Conservation (phyloP, 1,140 invertebrate species). For the Caenorhabditis remanei region DNA sequence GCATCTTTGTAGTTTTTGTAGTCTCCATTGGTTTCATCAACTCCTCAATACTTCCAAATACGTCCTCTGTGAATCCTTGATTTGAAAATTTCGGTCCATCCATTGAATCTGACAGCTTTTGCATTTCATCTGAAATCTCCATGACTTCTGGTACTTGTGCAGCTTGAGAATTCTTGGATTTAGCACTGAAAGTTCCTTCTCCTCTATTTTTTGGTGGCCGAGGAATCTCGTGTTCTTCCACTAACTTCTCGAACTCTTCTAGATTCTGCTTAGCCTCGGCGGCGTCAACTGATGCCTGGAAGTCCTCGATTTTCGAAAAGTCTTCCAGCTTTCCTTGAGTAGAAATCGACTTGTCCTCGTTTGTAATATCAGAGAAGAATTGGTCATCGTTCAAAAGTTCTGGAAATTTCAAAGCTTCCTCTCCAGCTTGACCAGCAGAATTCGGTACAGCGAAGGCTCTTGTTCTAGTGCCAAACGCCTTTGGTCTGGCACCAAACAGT, state of each 20-base stretch:
- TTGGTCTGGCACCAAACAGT: conserved; percentile 22
- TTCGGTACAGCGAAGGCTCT: conserved; percentile 1
- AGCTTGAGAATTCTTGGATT: not conserved
- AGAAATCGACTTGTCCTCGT: not conserved
- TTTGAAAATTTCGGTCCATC: conserved; percentile 25
- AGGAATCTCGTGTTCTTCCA: not conserved
- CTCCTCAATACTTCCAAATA: conserved; percentile 34
- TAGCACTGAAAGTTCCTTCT: not conserved
- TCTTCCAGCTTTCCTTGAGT: not conserved
- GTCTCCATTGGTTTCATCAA: not conserved
- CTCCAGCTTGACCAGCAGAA: not conserved
- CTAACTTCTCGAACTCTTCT: not conserved
- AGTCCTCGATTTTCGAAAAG: conserved; percentile 12
- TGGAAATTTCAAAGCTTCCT: conserved; percentile 2
- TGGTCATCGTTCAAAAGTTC: conserved; percentile 16
- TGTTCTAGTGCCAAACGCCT: not conserved
- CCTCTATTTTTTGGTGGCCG: conserved; percentile 1
- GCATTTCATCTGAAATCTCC: conserved; percentile 4
- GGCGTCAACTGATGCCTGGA: not conserved
- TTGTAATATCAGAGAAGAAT: conserved; percentile 21
- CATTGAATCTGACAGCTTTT: not conserved
- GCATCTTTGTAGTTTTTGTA: conserved; percentile 9
- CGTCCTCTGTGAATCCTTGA: not conserved
- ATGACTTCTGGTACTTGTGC: not conserved
- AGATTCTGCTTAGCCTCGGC: conserved; percentile 1